Base-by-base conservation (phyloP, 35 echinoderm and acorn worm species). In the Strongylocentrotus purpuratus region DNA sequence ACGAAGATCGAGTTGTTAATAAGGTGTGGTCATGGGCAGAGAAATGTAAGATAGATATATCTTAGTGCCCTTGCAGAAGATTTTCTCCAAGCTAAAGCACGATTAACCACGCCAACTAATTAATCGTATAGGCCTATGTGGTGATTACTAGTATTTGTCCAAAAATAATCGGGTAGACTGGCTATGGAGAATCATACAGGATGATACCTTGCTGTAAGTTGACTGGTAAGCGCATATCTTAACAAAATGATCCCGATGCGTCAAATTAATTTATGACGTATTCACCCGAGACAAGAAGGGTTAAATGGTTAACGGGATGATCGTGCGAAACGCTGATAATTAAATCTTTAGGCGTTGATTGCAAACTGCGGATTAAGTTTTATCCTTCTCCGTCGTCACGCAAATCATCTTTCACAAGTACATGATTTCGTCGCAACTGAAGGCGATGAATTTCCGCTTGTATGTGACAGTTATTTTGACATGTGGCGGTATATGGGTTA, bases 21-120 rank as follows among this genome's bases (percentile, higher is more conserved):
- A n/a, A 78, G 65, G 65, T 78, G 65, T 78, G 65, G 65, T 78
- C 65, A 78, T 78, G n/a, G n/a, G n/a, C n/a, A n/a, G n/a, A n/a
- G n/a, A n/a, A n/a, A n/a, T n/a, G 22, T 25, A 22, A 78, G 65
- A 78, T 22, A 71, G 22, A 55, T 55, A 55, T 55, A 78, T n/a
- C 50, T 55, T 13, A 50, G 50, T 55, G 50, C 4, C 65, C 65
- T 28, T 78, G 65, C 65, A n/a, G 65, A 78, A 22, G 65, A 78
- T 28, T 28, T 22, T 78, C 2, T 22, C 20, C 65, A 78, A 28
- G 65, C 65, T 78, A 78, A 78, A 55, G 50, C 50, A 55, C 11
- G 50, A 55, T 55, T 55, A 55, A 78, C 65, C 65, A 28, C 20
- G 65, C 65, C 65, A 22, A 78, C 65, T n/a, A n/a, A n/a, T n/a